Evolutionary conservation across 2,888 invertebrate species (phyloP).

Genomic region (Amaurobius ferox): DNA sequence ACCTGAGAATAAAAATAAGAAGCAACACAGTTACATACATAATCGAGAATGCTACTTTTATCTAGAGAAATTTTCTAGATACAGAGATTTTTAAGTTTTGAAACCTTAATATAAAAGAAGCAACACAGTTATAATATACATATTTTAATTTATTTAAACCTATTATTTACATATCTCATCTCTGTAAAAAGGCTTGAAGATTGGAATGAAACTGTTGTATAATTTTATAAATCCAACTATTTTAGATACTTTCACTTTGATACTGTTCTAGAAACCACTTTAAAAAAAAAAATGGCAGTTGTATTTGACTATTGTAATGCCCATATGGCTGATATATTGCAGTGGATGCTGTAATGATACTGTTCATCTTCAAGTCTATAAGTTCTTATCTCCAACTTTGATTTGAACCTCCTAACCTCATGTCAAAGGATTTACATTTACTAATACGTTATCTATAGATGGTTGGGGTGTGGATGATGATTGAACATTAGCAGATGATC

Average conservation of each 20-base stretch:
- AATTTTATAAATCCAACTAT: not conserved
- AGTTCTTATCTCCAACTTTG: not conserved
- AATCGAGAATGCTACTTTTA: no score
- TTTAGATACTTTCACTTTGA: not conserved
- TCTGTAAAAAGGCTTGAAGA: not conserved
- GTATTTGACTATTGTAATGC: constrained; percentile 5
- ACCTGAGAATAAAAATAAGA: no score
- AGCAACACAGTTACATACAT: no score
- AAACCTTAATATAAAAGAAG: no score
- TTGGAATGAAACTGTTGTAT: not conserved
- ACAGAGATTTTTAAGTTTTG: no score
- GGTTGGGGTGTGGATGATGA: constrained; percentile 24
- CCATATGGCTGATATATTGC: not conserved
- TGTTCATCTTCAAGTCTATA: not conserved
- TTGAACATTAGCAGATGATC: constrained; percentile 44
- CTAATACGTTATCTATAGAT: constrained; percentile 29
- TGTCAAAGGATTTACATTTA: constrained; percentile 17
- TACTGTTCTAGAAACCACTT: not conserved
- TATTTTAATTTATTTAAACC: constrained; percentile 1
- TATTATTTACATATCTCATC: not conserved
- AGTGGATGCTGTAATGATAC: not conserved
- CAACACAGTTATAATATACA: no score
- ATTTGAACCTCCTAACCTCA: not conserved
- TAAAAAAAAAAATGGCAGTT: not conserved
- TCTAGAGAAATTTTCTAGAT: no score